Conservation (phyloP, 2,888 invertebrate species). For the Apomyelois bistriatella region DNA sequence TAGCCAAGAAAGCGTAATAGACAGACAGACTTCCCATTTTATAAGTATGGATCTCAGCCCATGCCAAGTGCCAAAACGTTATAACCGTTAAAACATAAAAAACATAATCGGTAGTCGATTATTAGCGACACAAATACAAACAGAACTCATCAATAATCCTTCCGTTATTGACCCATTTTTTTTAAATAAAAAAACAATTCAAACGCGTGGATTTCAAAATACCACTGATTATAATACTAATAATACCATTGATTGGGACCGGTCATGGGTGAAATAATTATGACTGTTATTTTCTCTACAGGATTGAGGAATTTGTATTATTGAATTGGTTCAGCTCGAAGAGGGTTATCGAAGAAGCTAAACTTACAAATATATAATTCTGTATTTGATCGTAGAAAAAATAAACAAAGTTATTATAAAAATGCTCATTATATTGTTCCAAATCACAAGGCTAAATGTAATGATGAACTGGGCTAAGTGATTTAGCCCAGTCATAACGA, state of each 20-base stretch:
- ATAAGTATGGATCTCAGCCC: too few species aligned
- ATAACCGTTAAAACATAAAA: conserved; percentile 24
- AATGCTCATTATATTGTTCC: too few species aligned
- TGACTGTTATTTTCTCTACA: conserved; percentile 14
- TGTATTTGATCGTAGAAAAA: too few species aligned
- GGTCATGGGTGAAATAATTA: conserved; percentile 34
- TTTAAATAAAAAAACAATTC: conserved; percentile 14
- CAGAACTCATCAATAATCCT: conserved; percentile 34
- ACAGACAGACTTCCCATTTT: too few species aligned
- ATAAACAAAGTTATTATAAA: too few species aligned
- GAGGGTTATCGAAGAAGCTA: too few species aligned
- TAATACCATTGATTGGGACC: conserved; percentile 27
- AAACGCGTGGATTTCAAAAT: neutral
- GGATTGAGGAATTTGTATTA: conserved; percentile 1
- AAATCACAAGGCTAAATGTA: too few species aligned
- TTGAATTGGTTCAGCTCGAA: neutral
- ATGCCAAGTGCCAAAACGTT: neutral
- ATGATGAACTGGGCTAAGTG: too few species aligned
- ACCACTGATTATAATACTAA: too few species aligned
- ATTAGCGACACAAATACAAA: conserved; percentile 36
- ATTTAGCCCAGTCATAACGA: too few species aligned
- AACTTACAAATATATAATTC: too few species aligned
- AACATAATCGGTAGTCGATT: conserved; percentile 23
- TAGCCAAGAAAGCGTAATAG: too few species aligned
- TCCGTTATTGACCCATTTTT: conserved; percentile 24